Base-by-base conservation (phyloP, 2,888 invertebrate genomes). In the Hyposoter dolosus region DNA sequence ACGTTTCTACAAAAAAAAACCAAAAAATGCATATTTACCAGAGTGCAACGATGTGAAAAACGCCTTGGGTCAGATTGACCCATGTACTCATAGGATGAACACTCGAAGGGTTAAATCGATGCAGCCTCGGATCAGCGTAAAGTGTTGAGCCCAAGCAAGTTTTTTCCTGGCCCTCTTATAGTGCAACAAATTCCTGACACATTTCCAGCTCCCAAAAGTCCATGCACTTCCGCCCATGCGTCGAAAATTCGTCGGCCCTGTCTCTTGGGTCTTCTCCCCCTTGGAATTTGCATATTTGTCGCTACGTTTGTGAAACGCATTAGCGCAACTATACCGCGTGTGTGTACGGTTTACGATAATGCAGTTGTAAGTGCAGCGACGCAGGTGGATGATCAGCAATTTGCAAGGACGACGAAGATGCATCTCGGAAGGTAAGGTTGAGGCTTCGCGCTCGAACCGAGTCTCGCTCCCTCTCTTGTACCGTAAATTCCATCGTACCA, bases 401-500 rank as follows among this genome's bases (percentile, higher is more conserved):
- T n/a, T 43, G 23, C 56, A 68, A 74, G 47, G 15, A 68, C 56
- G 72, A 78, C 56, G 72, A 78, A 28, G 77, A 75, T 77, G 63
- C 47, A 78, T 78, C 23, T 19, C 40, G 15, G 17, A 66, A 45
- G 9, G 63, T 17, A 66, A 40, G 40, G 35, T 23, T 43, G 35
- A n/a, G 28, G 43, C 32, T 10, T 65, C 50, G 66, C 15, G 63
- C 43, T 66, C 50, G 65, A 53, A 76, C 35, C 53, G 17, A 53
- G 23, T 71, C 66, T 56, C 60, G 35, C 19, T 66, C 65, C 63
- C 60, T 60, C 81, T 65, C 66, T 35, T 71, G n/a, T 28, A 50
- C 71, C 50, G 32, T 50, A 71, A 91, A 92, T 93, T 93, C 91
- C 91, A 90, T 88, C 91, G 78, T 56, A 68, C 78, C 85, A 87